Base-by-base conservation (phyloP, 2,888 invertebrate genomes). In the Limenitis camilla region DNA sequence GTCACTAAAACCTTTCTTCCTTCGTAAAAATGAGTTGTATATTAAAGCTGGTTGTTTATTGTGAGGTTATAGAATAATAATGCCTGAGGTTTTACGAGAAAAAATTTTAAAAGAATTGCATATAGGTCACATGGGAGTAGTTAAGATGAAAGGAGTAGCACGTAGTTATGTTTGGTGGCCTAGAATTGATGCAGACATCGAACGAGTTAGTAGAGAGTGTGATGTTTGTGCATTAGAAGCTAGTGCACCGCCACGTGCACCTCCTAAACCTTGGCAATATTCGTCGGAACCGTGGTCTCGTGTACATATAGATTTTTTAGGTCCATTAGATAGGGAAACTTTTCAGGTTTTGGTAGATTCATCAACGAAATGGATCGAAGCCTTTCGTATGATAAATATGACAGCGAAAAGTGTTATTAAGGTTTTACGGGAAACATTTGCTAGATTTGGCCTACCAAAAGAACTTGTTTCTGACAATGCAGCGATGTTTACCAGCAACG, bases 281-380 rank as follows among this genome's bases (percentile, higher is more conserved):
- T 31, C 50, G 4, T 40, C 43, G 3, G 48, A 40, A 36, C 41
- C 55, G 7, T 58, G 58, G 55, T 42, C 35, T 8, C 31, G 58
- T 31, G 1, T 58, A 30, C 58, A 58, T 38, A 40, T 58, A 8
- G 58, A 58, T 50, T 58, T 52, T 31, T 43, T 32, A 36, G 58
- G 53, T 5, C 55, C 55, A 29, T 48, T 53, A 27, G 3, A 19
- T 19, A 19, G 19, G 19, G 19, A 19, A 1, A 19, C 19, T 19
- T 19, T 19, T 19, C 19, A 2, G 19, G 19, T 19, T 19, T 19
- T 19, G 19, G 3, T 19, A 19, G 19, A 19, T 3, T 19, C 19
- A 3, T 19, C 19, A 19, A 19, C 19, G 19, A 19, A 19, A 19
- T 19, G 19, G 19, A 19, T 19, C 19, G 19, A 19, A 19, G 19